Evolutionary conservation across 2,888 invertebrate genomes (phyloP), one percentile per base, ranked within the genome.

Genomic region (Caenorhabditis becei): DNA sequence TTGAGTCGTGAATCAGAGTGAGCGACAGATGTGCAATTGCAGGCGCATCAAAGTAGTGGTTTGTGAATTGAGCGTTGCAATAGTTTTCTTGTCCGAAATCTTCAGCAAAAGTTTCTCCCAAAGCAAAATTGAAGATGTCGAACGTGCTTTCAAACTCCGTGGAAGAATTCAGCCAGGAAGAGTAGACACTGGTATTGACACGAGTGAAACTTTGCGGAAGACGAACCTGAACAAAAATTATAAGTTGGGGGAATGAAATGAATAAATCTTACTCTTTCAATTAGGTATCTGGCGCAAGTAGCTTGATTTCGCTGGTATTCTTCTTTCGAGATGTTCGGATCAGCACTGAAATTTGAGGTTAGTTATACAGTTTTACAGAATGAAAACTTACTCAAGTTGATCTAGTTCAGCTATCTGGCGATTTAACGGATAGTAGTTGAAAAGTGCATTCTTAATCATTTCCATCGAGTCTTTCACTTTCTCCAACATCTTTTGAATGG

Each of bases 241-340:
- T 47, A 26, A 37, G 37, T 10, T 16, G 2, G 8, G 14, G 18
- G 7, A 18, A 49, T 4, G 10, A 10, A 32, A 10, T 32, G 5
- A 32, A 7, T 10, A 32, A 32, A 32, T 32, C 75, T 61, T 24
- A 75, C 75, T 59, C 61, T 75, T 32, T 51, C 53, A 35, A 75
- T 61, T 1, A 53, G 51, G n/a, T 24, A 32, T 14, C 44, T 41
- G 4, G 23, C 3, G 14, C 66, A 28, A 2, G 41, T 14, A 14
- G 1, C 47, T 10, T 1, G 37, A 35, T 26, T 10, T 1, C 8
- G 8, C 2, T 24, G 18, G 35, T 63, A 41, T 18, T 70, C 41
- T 14, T 37, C 16, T 1, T 5, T 0, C 8, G 35, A 11, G 24
- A 28, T 0, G 3, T 20, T 32, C 20, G 1, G 32, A 10, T 7